A percentile compares a stretch with the other conserved stretches of the same genome.
Conservation (phyloP, 2,888 invertebrate species). For the Amblyteles armatorius region DNA sequence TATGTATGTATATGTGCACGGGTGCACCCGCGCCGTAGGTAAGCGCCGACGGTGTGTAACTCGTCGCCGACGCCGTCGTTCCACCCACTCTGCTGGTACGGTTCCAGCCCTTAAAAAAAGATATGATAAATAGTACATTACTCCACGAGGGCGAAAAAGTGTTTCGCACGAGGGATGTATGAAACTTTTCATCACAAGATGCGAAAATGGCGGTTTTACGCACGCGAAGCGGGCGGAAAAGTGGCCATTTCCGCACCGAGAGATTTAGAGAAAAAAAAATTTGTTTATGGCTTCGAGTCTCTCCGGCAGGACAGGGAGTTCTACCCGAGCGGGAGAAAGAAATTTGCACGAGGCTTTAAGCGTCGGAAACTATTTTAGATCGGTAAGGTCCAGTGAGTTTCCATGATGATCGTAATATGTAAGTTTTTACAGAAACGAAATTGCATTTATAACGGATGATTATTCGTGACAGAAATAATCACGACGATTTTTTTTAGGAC, state of each 20-base stretch:
- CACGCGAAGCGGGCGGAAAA: too few species aligned
- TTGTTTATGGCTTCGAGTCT: conserved; percentile 12
- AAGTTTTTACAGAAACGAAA: too few species aligned
- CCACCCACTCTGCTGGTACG: conserved; percentile 53
- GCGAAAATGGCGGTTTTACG: too few species aligned
- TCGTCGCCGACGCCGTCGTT: conserved; percentile 40
- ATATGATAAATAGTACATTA: neutral
- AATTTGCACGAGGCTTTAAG: neutral
- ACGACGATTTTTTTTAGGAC: neutral
- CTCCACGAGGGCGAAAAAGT: too few species aligned
- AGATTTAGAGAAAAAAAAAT: too few species aligned
- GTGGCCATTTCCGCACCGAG: too few species aligned
- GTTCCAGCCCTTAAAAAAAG: conserved; percentile 36
- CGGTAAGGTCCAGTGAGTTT: neutral
- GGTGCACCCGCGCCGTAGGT: neutral
- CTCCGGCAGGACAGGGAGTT: neutral
- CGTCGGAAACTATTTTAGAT: conserved; percentile 8
- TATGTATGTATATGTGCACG: too few species aligned
- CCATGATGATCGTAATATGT: too few species aligned
- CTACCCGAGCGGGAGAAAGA: neutral
- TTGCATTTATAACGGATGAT: too few species aligned
- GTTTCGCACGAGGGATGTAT: too few species aligned
- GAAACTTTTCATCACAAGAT: too few species aligned
- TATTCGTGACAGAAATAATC: too few species aligned
- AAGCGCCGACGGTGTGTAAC: conserved; percentile 4